Percentiles rank a stretch among this genome's conserved stretches.
These are phyloP conservation scores for Orthosia gothica DNA, from an alignment of 2,888 invertebrate genomes.

Conservation along the genomic window DNA sequence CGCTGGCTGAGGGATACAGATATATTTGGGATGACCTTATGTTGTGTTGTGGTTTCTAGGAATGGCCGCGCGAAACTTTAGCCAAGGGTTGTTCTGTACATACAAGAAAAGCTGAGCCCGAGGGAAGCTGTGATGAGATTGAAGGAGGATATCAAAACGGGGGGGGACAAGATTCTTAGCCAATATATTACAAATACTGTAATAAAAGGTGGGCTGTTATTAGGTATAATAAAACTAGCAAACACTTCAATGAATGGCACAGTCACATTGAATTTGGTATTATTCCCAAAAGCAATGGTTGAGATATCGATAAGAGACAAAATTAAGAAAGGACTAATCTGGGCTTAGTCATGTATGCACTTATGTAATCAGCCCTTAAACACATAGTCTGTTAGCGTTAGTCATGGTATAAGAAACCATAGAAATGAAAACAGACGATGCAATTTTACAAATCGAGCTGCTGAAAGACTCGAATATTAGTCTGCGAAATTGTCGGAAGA, in stretches of 20 bases:
- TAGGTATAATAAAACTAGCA: background rate
- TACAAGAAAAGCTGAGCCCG: background rate
- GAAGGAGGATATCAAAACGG: background rate
- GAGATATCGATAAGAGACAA: background rate
- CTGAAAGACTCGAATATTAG: background rate
- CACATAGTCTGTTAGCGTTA: background rate
- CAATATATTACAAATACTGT: background rate
- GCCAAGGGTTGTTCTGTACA: slow-evolving; percentile 5
- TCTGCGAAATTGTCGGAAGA: slow-evolving; percentile 5
- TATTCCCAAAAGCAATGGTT: background rate
- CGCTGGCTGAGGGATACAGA: slow-evolving; percentile 15
- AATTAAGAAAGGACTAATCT: background rate
- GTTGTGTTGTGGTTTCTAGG: slow-evolving; percentile 17
- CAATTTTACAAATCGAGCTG: background rate
- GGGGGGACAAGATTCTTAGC: too few species aligned
- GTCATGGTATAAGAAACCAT: background rate
- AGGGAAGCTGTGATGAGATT: background rate
- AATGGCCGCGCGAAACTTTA: slow-evolving; percentile 15
- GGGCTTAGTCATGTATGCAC: background rate
- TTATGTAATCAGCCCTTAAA: background rate
- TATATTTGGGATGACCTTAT: slow-evolving; percentile 36
- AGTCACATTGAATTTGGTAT: too few species aligned
- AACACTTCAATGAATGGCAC: background rate
- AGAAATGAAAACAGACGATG: background rate
- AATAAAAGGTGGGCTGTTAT: background rate